phyloP scores from a whole-genome alignment of 2,113 vertebrate species.

The Garra rufa region DNA sequence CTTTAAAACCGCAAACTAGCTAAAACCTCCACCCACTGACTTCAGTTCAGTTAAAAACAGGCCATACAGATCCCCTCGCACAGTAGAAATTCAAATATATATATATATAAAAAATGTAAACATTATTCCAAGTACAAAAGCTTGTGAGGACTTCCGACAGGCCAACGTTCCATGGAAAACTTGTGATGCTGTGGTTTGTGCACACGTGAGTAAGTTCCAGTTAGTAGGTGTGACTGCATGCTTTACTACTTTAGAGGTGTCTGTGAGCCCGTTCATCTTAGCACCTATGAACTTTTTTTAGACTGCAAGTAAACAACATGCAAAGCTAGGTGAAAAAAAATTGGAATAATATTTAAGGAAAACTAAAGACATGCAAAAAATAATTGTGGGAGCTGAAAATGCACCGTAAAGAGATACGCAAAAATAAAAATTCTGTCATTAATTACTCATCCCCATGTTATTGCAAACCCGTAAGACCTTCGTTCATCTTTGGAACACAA shows the following conservation, averaged over 20 bases:
- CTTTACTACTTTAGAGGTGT: not conserved
- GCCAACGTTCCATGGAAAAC: conserved; percentile 1
- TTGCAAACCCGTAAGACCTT: too few relatives aligned
- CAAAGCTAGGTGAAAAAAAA: not conserved
- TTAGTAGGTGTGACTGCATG: conserved; percentile 13
- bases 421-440: too few relatives aligned
- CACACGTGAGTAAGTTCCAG: not conserved
- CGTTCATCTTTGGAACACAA: too few relatives aligned
- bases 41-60: conserved; percentile 11
- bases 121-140: conserved; percentile 54
- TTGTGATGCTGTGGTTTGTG: conserved; percentile 10
- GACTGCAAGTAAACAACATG: not conserved
- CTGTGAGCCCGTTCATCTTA: not conserved
- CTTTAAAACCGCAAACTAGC: not conserved
- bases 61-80: conserved; percentile 7
- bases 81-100: conserved; percentile 24
- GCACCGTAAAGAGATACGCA: too few relatives aligned
- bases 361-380: not conserved
- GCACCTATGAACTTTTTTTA: not conserved
- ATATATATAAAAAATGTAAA: conserved; percentile 52
- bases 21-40: not conserved
- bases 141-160: conserved; percentile 8
- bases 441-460: too few relatives aligned
- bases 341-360: not conserved
- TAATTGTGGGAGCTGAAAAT: not conserved